Percentiles rank a stretch among this genome's conserved stretches.
Evolutionary conservation across 2,113 vertebrate species (phyloP).

Genomic region (Poicephalus gulielmi): DNA sequence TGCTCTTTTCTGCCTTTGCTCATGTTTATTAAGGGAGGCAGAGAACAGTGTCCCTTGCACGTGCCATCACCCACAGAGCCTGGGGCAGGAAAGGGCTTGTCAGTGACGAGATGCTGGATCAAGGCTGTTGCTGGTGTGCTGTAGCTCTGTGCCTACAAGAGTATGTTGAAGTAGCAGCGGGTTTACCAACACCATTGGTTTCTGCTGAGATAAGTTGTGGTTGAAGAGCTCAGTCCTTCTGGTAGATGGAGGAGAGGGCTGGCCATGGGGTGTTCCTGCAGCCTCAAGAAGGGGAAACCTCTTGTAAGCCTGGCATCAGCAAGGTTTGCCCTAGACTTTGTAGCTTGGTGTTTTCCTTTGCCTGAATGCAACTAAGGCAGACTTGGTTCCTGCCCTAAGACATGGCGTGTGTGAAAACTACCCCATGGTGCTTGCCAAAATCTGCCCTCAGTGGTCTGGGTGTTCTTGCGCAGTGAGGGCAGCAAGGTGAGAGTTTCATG

Average conservation of each 20-base stretch:
- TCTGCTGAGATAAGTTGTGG: not conserved
- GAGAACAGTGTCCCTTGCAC: not conserved
- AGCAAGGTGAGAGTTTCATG: not conserved
- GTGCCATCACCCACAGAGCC: not conserved
- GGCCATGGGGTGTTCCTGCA: not conserved
- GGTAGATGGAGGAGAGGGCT: not conserved
- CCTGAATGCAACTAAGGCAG: not conserved
- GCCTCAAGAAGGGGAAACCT: not conserved
- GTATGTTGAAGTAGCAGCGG: not conserved
- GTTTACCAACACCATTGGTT: not conserved
- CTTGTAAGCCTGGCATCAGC: not conserved
- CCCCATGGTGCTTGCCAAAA: not conserved
- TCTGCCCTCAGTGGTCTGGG: not conserved
- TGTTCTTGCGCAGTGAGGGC: not conserved
- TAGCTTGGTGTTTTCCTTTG: fast-evolving
- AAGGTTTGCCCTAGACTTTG: not conserved
- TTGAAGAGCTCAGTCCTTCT: not conserved
- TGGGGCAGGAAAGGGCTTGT: not conserved
- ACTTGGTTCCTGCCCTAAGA: not conserved
- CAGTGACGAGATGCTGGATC: not conserved
- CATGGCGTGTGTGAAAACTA: not conserved
- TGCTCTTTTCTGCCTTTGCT: not conserved
- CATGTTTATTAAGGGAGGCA: not conserved
- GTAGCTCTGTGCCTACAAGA: not conserved
- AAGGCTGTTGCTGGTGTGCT: not conserved